Evolutionary conservation across 2,797 vertebrate species (phyloP).

Genomic region (Enteromius paludinosus): DNA sequence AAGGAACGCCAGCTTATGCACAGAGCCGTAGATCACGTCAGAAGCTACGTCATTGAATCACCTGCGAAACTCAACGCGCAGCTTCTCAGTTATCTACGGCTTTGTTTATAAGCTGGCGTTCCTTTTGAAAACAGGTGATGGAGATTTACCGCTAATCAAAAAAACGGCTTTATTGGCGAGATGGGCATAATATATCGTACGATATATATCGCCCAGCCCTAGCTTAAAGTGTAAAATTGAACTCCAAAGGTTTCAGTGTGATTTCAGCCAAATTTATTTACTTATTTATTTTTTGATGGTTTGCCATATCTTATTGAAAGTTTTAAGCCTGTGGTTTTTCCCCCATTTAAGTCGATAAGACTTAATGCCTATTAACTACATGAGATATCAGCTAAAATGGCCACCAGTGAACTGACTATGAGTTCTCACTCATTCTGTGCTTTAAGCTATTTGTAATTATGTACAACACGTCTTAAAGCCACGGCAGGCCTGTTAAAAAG

Average conservation of each 20-base stretch:
- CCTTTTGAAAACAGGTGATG: too few species aligned
- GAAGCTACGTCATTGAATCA: too few species aligned
- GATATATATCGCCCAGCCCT: too few species aligned
- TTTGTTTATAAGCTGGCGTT: too few species aligned
- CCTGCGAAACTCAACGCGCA: too few species aligned
- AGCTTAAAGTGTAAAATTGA: background rate
- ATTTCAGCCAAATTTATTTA: background rate
- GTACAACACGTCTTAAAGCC: slow-evolving; percentile 67
- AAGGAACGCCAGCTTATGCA: too few species aligned
- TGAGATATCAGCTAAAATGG: background rate
- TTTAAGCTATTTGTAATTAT: slow-evolving; percentile 70
- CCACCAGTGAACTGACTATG: slow-evolving; percentile 3
- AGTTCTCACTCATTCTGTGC: slow-evolving; percentile 68
- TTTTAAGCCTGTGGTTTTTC: background rate
- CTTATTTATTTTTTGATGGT: background rate
- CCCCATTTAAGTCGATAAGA: too few species aligned
- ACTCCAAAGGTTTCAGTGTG: background rate
- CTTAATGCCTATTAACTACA: background rate
- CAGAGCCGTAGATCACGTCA: too few species aligned
- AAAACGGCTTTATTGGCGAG: too few species aligned
- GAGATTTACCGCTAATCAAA: too few species aligned
- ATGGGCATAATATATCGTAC: too few species aligned
- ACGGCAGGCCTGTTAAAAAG: slow-evolving; percentile 59
- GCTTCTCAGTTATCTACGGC: too few species aligned
- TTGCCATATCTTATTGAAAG: background rate